phyloP scores from a whole-genome alignment of 2,113 vertebrate genomes.

The Trematomus loennbergii region DNA sequence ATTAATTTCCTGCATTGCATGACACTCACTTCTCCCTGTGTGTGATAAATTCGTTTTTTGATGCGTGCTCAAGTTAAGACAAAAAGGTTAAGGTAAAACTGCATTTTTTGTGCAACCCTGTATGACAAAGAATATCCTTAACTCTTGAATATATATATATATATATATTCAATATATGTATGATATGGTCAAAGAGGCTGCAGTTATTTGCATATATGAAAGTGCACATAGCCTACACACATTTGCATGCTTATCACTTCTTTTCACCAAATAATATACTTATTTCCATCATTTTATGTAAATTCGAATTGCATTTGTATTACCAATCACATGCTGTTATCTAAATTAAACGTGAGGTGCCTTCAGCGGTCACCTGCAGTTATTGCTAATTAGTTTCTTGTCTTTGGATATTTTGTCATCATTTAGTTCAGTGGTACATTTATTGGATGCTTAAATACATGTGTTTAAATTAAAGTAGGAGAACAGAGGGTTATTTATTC shows the following conservation, averaged over 20 bases:
- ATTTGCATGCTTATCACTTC: neutral
- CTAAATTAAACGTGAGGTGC: neutral
- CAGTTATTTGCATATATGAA: neutral
- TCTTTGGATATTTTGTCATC: neutral
- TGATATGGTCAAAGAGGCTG: neutral
- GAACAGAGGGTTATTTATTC: neutral
- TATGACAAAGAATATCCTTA: too few species aligned
- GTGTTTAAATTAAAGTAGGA: neutral
- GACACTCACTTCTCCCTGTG: neutral
- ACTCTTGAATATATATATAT: too few species aligned
- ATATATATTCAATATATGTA: neutral
- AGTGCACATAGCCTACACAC: neutral
- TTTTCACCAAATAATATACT: neutral
- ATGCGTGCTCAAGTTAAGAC: neutral
- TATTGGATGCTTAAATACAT: neutral
- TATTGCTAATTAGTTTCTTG: conserved; percentile 11
- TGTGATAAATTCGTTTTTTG: neutral
- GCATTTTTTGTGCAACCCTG: too few species aligned
- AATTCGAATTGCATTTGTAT: neutral
- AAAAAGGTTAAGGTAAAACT: too few species aligned
- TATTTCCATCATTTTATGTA: neutral
- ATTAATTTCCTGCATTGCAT: conserved; percentile 1
- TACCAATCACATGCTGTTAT: neutral
- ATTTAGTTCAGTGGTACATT: neutral
- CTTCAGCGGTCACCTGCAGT: conserved; percentile 10